Evolutionary conservation across 2,888 invertebrate species (phyloP).

Genomic region (Perdita meconis): DNA sequence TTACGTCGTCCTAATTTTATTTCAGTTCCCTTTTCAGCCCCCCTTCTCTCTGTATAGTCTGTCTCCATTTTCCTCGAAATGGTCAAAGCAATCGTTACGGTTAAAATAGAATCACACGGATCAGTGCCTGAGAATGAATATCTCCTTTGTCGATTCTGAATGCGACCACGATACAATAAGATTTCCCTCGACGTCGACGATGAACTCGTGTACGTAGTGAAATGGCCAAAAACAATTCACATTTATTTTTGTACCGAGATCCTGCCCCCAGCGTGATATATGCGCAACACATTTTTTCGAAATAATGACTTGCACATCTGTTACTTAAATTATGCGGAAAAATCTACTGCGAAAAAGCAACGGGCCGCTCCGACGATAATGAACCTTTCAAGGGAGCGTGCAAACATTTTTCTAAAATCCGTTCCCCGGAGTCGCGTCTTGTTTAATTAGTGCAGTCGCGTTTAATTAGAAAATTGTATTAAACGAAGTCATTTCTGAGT

Average conservation of each 20-base stretch:
- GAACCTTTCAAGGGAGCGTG: conserved; percentile 12
- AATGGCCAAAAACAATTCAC: conserved; percentile 1
- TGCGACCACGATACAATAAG: not conserved
- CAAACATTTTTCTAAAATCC: not conserved
- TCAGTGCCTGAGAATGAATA: not conserved
- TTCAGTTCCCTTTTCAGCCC: not conserved
- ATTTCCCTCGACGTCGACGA: not conserved
- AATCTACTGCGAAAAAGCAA: conserved; percentile 18
- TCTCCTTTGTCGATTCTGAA: not conserved
- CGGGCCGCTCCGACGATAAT: conserved; percentile 3
- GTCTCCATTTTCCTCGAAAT: conserved; percentile 1
- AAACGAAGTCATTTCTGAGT: too few relatives aligned
- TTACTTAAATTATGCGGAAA: conserved; percentile 34
- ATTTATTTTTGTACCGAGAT: conserved; percentile 8
- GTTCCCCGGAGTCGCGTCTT: not conserved
- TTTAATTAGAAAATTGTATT: too few relatives aligned
- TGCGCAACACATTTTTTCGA: not conserved
- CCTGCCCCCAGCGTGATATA: not conserved
- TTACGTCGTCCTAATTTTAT: too few relatives aligned
- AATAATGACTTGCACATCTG: conserved; percentile 23
- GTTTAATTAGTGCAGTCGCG: not conserved
- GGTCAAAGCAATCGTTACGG: conserved; percentile 6
- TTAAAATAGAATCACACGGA: not conserved
- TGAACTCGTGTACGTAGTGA: not conserved
- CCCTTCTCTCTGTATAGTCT: not conserved